A percentile compares a stretch with the other conserved stretches of the same genome.
phyloP scores from a whole-genome alignment of 2,888 invertebrate species.

The Athalia rosae region DNA sequence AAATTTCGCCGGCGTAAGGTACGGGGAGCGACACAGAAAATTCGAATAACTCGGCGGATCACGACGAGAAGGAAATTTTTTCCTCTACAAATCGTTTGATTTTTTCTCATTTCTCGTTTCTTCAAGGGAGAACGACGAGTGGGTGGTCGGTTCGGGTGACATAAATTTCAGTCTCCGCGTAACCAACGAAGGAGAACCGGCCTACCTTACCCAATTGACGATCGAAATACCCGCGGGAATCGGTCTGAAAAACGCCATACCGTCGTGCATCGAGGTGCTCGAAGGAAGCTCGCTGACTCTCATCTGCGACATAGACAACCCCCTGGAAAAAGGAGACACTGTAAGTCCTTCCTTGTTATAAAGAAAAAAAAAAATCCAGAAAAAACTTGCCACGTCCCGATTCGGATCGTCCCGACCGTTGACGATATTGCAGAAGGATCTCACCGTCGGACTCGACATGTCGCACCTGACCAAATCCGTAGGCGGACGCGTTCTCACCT shows the following conservation, averaged over 20 bases:
- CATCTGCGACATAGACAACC: conserved; percentile 61
- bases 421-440: conserved; percentile 52
- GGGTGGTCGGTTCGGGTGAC: conserved; percentile 64
- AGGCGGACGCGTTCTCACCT: conserved; percentile 47
- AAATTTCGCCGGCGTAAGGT: conserved; percentile 49
- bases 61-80: background rate
- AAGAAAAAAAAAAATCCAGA: no score
- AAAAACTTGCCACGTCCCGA: no score
- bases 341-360: conserved; percentile 55
- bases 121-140: conserved; percentile 55
- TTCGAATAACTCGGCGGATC: background rate
- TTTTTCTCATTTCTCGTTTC: no score
- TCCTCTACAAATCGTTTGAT: no score
- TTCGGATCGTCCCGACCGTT: background rate
- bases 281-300: conserved; percentile 50
- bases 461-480: conserved; percentile 51
- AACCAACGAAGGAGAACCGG: conserved; percentile 62
- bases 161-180: conserved; percentile 56
- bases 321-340: conserved; percentile 54
- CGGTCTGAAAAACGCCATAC: conserved; percentile 57
- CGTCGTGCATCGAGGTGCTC: conserved; percentile 58
- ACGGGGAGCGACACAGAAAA: background rate
- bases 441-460: conserved; percentile 63
- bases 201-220: conserved; percentile 58
- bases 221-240: conserved; percentile 59